Conservation (phyloP, 2,113 vertebrate genomes). For the Ciconia stormi region DNA sequence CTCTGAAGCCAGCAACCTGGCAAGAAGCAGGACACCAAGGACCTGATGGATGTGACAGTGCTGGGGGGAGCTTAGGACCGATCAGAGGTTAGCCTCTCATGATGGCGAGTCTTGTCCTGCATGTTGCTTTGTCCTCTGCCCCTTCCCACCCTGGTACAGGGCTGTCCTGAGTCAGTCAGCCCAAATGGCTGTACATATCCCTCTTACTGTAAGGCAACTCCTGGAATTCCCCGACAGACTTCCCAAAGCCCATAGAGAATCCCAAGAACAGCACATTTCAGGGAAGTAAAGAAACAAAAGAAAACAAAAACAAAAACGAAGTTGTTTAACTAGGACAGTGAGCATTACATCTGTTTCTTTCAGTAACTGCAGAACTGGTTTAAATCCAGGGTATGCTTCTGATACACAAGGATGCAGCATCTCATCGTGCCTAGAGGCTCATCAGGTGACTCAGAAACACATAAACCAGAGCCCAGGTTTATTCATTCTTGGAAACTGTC, state of each 20-base stretch:
- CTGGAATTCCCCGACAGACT: neutral
- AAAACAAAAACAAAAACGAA: neutral
- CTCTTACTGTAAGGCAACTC: neutral
- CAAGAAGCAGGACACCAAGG: neutral
- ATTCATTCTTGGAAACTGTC: neutral
- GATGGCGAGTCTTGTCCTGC: rapidly evolving
- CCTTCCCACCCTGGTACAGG: neutral
- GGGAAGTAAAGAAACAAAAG: neutral
- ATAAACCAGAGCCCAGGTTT: neutral
- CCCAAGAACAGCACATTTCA: neutral
- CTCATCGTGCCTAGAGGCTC: neutral
- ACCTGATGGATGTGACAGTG: neutral
- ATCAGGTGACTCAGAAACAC: neutral
- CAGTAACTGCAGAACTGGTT: neutral
- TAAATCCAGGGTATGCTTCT: neutral
- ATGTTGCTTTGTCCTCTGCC: neutral
- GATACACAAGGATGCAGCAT: neutral
- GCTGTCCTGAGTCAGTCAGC: neutral
- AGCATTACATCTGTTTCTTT: neutral
- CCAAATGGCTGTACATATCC: neutral
- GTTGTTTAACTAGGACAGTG: neutral
- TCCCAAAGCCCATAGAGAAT: neutral
- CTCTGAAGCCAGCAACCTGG: neutral
- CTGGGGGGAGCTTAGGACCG: neutral
- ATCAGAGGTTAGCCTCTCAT: neutral